A percentile compares a stretch with the other conserved stretches of the same genome.
phyloP scores from a whole-genome alignment of 2,797 vertebrate genomes.

The Crocidura indochinensis region DNA sequence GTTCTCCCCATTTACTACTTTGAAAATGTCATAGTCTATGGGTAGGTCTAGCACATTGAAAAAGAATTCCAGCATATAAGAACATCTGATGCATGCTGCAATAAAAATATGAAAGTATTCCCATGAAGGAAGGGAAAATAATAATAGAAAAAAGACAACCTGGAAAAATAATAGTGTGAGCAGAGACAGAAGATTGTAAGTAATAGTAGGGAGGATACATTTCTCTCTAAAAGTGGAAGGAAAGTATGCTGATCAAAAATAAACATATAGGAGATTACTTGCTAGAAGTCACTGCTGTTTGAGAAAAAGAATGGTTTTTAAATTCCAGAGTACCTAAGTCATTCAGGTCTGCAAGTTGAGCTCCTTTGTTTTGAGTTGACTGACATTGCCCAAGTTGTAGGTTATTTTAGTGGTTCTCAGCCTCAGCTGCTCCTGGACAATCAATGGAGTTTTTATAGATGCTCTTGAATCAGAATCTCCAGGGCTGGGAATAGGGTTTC shows the following conservation, averaged over 20 bases:
- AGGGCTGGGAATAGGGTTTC: conserved; percentile 23
- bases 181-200: neutral
- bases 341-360: neutral
- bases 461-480: conserved; percentile 43
- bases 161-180: neutral
- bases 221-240: neutral
- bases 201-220: too few relatives aligned
- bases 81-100: neutral
- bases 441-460: conserved; percentile 40
- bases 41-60: neutral
- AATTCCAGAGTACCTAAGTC: conserved; percentile 5
- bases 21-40: neutral
- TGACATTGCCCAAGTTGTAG: conserved; percentile 73
- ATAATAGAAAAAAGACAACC: neutral
- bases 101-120: conserved; percentile 41
- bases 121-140: conserved; percentile 33
- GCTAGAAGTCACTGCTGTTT: neutral
- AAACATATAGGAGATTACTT: neutral
- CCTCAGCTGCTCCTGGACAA: neutral
- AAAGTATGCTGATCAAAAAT: conserved; percentile 30
- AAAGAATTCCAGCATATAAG: conserved; percentile 27
- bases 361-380: conserved; percentile 48
- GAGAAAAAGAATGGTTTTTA: conserved; percentile 25
- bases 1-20: neutral
- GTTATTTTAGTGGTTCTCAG: conserved; percentile 44